phyloP scores from a whole-genome alignment of 2,888 invertebrate genomes.

The Beris morrisii region DNA sequence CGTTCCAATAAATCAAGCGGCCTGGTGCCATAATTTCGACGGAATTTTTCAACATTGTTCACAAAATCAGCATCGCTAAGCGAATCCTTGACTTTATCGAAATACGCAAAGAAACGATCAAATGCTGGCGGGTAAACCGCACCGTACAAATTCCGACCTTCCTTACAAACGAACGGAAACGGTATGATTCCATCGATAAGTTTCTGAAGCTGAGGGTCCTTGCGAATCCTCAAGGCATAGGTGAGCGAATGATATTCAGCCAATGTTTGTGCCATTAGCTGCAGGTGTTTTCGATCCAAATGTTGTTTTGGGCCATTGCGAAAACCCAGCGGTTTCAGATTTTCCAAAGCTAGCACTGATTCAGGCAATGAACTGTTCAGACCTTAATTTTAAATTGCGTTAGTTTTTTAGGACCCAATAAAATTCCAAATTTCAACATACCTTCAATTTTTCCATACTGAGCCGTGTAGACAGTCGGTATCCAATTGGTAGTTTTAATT shows the following conservation, averaged over 20 bases:
- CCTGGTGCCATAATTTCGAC: constrained; percentile 45
- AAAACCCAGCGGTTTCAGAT: constrained; percentile 49
- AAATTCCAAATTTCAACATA: constrained; percentile 34
- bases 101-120: constrained; percentile 50
- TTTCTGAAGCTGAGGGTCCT: constrained; percentile 44
- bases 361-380: constrained; percentile 41
- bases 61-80: constrained; percentile 37
- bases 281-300: constrained; percentile 48
- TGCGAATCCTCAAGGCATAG: constrained; percentile 46
- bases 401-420: no score
- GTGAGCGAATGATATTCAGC: constrained; percentile 51
- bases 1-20: constrained; percentile 48
- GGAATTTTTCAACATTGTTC: constrained; percentile 43
- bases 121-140: constrained; percentile 48
- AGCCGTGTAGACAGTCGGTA: constrained; percentile 46
- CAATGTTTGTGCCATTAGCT: constrained; percentile 46
- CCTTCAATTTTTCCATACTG: constrained; percentile 49
- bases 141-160: constrained; percentile 44
- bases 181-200: constrained; percentile 45
- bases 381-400: neutral
- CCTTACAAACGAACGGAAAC: constrained; percentile 43
- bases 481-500: constrained; percentile 43
- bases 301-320: constrained; percentile 48
- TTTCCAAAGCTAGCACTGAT: constrained; percentile 49
- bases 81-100: constrained; percentile 42